Evolutionary conservation across 2,888 invertebrate genomes (phyloP).

Genomic region (Dicranocentrus wangi): DNA sequence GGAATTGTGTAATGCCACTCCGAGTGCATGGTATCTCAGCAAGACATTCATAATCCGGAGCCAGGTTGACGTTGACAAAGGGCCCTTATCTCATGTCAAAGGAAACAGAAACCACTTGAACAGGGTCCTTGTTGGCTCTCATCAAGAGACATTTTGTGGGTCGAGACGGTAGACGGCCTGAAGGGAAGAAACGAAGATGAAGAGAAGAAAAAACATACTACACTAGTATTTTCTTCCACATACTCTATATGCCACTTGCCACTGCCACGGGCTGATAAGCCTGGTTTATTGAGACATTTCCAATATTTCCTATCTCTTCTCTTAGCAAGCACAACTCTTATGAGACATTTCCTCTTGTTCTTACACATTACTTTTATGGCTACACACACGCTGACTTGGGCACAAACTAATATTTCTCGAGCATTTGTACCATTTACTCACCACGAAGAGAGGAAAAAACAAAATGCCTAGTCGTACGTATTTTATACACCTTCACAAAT

Average conservation of each 20-base stretch:
- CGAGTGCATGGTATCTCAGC: slow-evolving; percentile 48
- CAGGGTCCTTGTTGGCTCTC: slow-evolving; percentile 58
- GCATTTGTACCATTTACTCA: too few relatives aligned
- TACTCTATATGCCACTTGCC: neutral
- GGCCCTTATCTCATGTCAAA: slow-evolving; percentile 72
- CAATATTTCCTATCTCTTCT: slow-evolving; percentile 67
- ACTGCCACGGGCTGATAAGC: slow-evolving; percentile 60
- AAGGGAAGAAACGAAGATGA: neutral
- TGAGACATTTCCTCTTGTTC: slow-evolving; percentile 34
- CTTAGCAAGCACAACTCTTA: neutral
- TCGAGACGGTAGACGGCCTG: neutral
- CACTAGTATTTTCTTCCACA: too few relatives aligned
- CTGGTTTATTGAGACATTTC: slow-evolving; percentile 71
- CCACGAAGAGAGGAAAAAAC: too few relatives aligned
- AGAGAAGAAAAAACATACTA: neutral
- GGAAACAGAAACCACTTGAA: slow-evolving; percentile 71
- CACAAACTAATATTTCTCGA: too few relatives aligned
- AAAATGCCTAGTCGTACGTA: too few relatives aligned
- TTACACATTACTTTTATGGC: too few relatives aligned
- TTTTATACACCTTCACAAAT: too few relatives aligned
- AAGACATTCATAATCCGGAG: slow-evolving; percentile 71
- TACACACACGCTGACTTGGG: too few relatives aligned
- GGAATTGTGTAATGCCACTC: slow-evolving; percentile 1
- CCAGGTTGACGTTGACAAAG: slow-evolving; percentile 72
- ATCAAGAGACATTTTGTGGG: slow-evolving; percentile 58